Evolutionary conservation across 2,888 invertebrate species (phyloP).

Genomic region (Ditylenchus weischeri): DNA sequence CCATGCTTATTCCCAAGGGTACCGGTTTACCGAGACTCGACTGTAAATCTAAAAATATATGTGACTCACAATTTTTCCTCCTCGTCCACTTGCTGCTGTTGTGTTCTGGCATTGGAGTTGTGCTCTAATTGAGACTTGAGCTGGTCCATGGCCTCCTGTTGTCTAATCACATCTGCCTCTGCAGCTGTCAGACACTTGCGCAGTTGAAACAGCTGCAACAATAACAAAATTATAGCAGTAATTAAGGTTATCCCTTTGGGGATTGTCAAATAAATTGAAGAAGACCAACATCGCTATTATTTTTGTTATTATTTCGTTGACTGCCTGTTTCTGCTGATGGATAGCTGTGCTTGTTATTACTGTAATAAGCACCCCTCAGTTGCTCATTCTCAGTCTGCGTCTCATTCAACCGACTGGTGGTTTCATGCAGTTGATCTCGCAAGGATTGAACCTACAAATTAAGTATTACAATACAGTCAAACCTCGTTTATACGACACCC

Average conservation of each 20-base stretch:
- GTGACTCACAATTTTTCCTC: conserved; percentile 16
- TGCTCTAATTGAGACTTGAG: conserved; percentile 17
- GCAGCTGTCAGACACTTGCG: conserved; percentile 45
- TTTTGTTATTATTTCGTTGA: background rate
- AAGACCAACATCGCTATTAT: background rate
- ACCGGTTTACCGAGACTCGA: too few species aligned
- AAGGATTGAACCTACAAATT: conserved; percentile 48
- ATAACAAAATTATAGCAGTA: background rate
- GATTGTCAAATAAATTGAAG: too few species aligned
- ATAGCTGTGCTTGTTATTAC: background rate
- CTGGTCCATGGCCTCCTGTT: conserved; percentile 48
- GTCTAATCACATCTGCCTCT: conserved; percentile 46
- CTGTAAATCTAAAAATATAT: background rate
- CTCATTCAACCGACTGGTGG: conserved; percentile 39
- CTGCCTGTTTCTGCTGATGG: background rate
- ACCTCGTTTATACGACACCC: too few species aligned
- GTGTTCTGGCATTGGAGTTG: too few species aligned
- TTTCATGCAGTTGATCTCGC: conserved; percentile 49
- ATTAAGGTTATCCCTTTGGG: too few species aligned
- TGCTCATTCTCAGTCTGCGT: conserved; percentile 44
- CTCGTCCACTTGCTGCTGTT: conserved; percentile 1
- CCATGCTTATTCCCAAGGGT: too few species aligned
- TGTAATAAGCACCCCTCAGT: conserved; percentile 27
- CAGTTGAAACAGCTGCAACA: conserved; percentile 36
- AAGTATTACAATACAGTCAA: too few species aligned